Evolutionary conservation across 1,140 invertebrate genomes (phyloP).

Genomic region (Andrena cerasifolii): DNA sequence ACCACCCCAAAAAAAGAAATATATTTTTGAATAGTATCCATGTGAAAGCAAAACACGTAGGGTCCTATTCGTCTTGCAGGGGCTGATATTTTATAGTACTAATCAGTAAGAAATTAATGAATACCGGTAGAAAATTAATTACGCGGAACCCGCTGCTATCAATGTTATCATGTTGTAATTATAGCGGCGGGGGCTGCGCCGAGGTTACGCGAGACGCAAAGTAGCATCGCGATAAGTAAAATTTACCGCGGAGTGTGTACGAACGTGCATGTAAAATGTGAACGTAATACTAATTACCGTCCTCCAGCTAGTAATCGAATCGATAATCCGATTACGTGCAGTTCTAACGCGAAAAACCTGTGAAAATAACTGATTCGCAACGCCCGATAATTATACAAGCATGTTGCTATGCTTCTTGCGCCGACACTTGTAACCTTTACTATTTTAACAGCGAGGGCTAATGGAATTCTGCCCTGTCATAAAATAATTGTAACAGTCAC

Average conservation of each 20-base stretch:
- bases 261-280: constrained; percentile 22
- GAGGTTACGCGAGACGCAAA: constrained; percentile 19
- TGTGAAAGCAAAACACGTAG: neutral
- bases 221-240: constrained; percentile 45
- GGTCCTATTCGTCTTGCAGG: neutral
- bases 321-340: constrained; percentile 38
- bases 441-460: neutral
- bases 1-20: too few species aligned
- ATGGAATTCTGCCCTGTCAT: neutral
- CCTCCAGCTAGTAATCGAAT: constrained; percentile 21
- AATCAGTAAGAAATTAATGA: constrained; percentile 24
- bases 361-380: neutral
- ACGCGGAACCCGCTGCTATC: neutral
- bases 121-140: constrained; percentile 35
- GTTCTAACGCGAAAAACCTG: constrained; percentile 5
- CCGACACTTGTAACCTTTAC: neutral
- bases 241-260: constrained; percentile 30
- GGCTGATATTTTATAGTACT: neutral
- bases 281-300: constrained; percentile 35
- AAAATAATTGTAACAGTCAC: too few species aligned
- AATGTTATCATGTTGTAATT: constrained; percentile 21
- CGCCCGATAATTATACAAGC: neutral
- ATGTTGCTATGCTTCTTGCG: neutral
- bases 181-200: neutral
- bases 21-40: too few species aligned